Evolutionary conservation across 2,888 invertebrate species (phyloP), one percentile per base, ranked within the genome.

Genomic region (Cremastinae sp.): DNA sequence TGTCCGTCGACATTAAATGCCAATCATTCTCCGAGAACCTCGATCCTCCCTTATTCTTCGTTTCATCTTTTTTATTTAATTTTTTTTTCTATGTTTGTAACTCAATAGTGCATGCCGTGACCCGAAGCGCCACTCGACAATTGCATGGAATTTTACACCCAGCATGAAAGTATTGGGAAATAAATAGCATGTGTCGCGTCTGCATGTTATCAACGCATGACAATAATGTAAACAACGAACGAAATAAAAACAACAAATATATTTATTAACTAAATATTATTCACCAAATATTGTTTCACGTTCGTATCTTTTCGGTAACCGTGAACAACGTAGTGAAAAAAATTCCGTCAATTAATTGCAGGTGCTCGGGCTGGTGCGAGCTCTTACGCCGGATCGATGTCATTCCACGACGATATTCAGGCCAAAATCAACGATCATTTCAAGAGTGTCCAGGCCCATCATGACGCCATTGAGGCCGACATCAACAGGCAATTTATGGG

Each of bases 361-460:
- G 68, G 59, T 22, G 38, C 65, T 28, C 18, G 34, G 0, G 10
- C 71, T 20, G 41, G 61, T 51, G 62, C 71, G 12, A 22, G 73
- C n/a, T 38, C 75, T 12, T 56, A 36, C 8, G 43, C 34, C 5
- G 75, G 61, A 16, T 34, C 62, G 16, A 61, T 65, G 53, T 34
- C 51, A 14, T 59, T 41, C 16, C 22, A 8, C 41, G 45, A 43
- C 4, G 68, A 73, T 34, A 5, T 73, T 4, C 58, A 64, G 14
- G 71, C 54, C 14, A 10, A 20, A 20, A 66, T 75, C 28, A 43
- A 70, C 8, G 22, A 69, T 7, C 65, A 74, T 9, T 75, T 81
- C 56, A 80, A 82, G 14, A 49, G 14, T 12, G 47, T 81, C 7
- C 81, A 84, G 22, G 80, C 79, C 1, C 84, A 85, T 12, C 78